These are phyloP conservation scores for Lepidurus packardi DNA, from an alignment of 1,140 invertebrate genomes.

Conservation along the genomic window DNA sequence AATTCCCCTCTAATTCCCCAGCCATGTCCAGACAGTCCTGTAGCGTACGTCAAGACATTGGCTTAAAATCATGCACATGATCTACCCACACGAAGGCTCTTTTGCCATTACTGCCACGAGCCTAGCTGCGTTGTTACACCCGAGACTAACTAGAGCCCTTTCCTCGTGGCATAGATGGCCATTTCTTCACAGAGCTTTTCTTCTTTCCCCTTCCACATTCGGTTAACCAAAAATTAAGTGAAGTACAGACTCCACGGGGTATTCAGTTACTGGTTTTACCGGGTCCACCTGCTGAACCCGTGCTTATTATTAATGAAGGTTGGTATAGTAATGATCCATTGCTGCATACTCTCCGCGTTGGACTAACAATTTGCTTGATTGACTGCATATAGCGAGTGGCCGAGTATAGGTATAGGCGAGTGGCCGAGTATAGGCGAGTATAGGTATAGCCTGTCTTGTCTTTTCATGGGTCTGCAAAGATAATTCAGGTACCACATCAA, in stretches of 20 bases:
- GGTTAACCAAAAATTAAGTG: too few species aligned
- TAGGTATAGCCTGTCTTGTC: neutral
- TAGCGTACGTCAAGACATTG: neutral
- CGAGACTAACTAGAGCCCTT: neutral
- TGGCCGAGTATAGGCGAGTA: too few species aligned
- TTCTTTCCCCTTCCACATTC: too few species aligned
- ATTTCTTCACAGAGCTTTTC: too few species aligned
- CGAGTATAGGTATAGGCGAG: too few species aligned
- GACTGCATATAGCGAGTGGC: neutral
- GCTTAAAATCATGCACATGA: neutral
- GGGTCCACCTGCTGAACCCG: neutral
- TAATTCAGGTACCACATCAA: too few species aligned
- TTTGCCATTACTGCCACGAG: neutral
- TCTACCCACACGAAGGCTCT: neutral
- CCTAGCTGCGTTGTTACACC: neutral
- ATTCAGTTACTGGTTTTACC: neutral
- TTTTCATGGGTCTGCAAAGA: neutral
- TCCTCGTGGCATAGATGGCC: neutral
- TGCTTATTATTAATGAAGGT: neutral
- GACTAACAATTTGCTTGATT: constrained; percentile 14
- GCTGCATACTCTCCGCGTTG: neutral
- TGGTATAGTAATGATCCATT: neutral
- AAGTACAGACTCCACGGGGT: too few species aligned
- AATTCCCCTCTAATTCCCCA: neutral
- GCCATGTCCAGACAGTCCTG: neutral